phyloP scores from a whole-genome alignment of 2,797 vertebrate genomes.

The Moxostoma hubbsi region DNA sequence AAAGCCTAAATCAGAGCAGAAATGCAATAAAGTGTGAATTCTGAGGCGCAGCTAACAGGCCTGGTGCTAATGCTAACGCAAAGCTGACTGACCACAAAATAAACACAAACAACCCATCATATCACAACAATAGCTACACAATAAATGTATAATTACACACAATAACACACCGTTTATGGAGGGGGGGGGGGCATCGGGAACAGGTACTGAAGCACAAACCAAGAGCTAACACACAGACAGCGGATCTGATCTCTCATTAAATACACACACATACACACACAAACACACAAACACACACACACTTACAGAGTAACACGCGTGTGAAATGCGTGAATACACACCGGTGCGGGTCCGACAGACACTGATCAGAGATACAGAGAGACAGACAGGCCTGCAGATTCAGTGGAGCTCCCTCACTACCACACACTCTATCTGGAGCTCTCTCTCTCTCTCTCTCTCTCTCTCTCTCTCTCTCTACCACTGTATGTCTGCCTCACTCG shows the following conservation, averaged over 20 bases:
- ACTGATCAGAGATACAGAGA: not conserved
- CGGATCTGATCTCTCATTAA: not conserved
- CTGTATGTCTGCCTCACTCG: too few species aligned
- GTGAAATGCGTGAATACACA: conserved; percentile 1
- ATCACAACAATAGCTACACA: not conserved
- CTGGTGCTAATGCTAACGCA: conserved; percentile 44
- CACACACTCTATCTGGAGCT: not conserved
- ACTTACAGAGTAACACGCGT: not conserved
- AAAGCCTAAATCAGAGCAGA: not conserved
- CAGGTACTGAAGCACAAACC: not conserved
- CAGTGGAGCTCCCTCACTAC: not conserved
- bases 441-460: too few species aligned
- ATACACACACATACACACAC: not conserved
- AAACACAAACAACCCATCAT: not conserved
- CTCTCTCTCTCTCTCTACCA: too few species aligned
- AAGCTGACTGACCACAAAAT: conserved; percentile 20
- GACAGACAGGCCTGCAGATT: not conserved
- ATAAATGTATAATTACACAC: not conserved
- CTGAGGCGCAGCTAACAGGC: conserved; percentile 35
- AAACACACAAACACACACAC: not conserved
- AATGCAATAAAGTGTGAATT: not conserved
- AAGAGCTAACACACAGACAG: not conserved
- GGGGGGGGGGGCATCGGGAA: not conserved
- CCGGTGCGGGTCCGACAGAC: not conserved
- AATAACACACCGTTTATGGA: not conserved